These are phyloP conservation scores for Hemitrygon akajei DNA, from an alignment of 2,797 vertebrate species.

Conservation along the genomic window DNA sequence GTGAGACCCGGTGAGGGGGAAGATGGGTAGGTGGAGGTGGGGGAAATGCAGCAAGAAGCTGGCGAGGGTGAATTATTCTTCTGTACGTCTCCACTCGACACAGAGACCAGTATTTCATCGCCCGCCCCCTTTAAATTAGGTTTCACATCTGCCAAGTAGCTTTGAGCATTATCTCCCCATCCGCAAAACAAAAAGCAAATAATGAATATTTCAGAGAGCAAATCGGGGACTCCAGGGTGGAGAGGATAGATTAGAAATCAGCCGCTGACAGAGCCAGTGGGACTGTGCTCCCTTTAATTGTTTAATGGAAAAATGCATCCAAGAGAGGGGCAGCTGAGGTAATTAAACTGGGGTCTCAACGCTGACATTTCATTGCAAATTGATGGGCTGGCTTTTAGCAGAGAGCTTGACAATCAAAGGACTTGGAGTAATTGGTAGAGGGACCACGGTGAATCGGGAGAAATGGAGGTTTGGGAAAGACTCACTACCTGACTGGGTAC, in stretches of 20 bases:
- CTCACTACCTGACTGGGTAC: no score
- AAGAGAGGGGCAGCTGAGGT: background rate
- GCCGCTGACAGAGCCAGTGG: background rate
- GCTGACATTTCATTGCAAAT: no score
- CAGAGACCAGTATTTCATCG: background rate
- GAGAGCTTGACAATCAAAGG: no score
- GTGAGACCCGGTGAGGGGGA: no score
- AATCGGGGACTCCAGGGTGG: background rate
- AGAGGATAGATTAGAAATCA: background rate
- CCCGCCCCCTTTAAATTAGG: background rate
- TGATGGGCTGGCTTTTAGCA: no score
- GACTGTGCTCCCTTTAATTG: background rate
- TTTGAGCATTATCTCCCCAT: background rate
- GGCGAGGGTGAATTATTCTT: no score
- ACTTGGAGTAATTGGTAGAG: no score
- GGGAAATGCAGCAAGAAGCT: no score
- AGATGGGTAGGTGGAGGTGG: no score
- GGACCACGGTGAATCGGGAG: no score
- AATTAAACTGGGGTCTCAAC: background rate
- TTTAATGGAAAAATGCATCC: background rate
- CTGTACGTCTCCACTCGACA: background rate
- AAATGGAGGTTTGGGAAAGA: no score
- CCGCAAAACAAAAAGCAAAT: background rate
- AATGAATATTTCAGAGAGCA: background rate
- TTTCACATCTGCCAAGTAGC: background rate